Evolutionary conservation across 2,113 vertebrate species (phyloP).

Genomic region (Ardeotis arabs): DNA sequence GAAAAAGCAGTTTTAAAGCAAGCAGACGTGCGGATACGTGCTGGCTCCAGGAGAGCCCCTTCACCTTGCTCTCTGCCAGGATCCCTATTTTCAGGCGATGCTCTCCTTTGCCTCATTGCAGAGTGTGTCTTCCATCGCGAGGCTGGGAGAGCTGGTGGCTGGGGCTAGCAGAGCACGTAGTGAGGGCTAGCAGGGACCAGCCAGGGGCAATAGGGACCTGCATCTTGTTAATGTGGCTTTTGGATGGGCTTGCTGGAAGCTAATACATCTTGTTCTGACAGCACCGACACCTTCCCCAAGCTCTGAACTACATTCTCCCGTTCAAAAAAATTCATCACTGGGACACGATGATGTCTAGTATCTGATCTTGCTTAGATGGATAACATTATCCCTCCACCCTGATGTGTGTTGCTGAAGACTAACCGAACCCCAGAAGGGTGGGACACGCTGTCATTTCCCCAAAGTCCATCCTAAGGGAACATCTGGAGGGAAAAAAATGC

Average conservation of each 20-base stretch:
- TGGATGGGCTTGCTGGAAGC: background rate
- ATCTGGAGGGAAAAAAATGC: background rate
- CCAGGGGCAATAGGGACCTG: background rate
- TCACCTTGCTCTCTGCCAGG: background rate
- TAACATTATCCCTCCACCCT: background rate
- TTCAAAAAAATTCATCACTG: background rate
- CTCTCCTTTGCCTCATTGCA: background rate
- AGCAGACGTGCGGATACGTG: background rate
- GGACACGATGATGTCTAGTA: background rate
- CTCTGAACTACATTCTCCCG: background rate
- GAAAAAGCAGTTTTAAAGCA: background rate
- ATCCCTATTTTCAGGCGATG: accelerated
- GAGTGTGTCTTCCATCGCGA: accelerated
- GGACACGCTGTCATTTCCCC: background rate
- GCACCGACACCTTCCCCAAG: background rate
- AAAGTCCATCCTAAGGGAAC: background rate
- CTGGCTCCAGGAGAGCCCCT: background rate
- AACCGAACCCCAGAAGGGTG: background rate
- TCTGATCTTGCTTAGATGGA: background rate
- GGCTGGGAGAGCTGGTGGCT: accelerated
- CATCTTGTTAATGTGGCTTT: accelerated
- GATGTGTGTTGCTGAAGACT: background rate
- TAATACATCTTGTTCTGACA: background rate
- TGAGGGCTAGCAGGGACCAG: background rate
- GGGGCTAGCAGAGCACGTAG: background rate